Base-by-base conservation (phyloP, 2,888 invertebrate species). In the Melanargia galathea region DNA sequence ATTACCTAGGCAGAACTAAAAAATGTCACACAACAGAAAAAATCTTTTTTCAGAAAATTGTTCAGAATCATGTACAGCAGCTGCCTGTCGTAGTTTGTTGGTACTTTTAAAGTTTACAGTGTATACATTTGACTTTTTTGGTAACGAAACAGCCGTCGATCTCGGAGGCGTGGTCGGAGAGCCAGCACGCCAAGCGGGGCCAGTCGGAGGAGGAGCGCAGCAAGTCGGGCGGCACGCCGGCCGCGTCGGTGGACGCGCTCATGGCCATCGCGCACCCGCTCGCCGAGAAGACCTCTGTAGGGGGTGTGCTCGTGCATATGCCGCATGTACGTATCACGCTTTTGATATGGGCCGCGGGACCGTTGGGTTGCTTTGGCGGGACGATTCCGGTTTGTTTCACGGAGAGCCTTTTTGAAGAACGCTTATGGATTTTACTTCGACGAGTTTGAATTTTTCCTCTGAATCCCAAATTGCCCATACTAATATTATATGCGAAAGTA, bases 221-320 rank as follows among this genome's bases (percentile, higher is more conserved):
- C 70, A 79, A 75, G 45, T 78, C 79, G 0, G 75, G 78, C 70
- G 91, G 82, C 78, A 61, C 60, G 1, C 78, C 81, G 4, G 77
- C 79, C 11, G 60, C 78, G 4, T 73, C 82, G 1, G 79, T 75
- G 45, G 81, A 87, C 71, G 81, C 80, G 20, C 65, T 68, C 22
- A 73, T 86, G 75, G 76, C 83, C n/a, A 73, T 82, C 38, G 94
- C 93, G 0, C 82, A 79, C 65, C 73, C 78, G 45, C 71, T 76
- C 30, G 66, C 95, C 55, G 96, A 96, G 82, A 93, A 93, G 67
- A 94, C 94, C 87, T 95, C 94, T 30, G 95, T 97, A 63, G 96
- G 97, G 70, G 97, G 96, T 61, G 96, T 97, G 69, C 93, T 97
- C 77, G 97, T 96, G 72, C 96, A 97, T 83, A 97, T 97, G 97